Evolutionary conservation across 2,113 vertebrate genomes (phyloP).

Genomic region (Neolamprologus ventralis): DNA sequence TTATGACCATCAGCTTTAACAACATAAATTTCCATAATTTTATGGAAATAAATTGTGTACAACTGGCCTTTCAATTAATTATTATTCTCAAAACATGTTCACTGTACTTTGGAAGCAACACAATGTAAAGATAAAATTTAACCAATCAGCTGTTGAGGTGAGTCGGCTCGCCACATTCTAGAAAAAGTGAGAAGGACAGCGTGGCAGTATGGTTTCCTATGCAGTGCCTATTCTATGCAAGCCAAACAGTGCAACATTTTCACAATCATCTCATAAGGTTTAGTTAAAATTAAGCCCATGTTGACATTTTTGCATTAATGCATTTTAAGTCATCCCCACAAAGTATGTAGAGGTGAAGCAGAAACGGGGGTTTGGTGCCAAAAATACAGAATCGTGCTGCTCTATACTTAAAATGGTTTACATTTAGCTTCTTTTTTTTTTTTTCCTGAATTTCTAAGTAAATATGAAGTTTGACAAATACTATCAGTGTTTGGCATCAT

Average conservation of each 20-base stretch:
- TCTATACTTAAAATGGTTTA: background rate
- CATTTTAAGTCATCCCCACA: background rate
- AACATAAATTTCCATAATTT: background rate
- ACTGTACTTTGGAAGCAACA: background rate
- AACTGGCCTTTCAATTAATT: background rate
- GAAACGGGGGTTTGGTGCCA: background rate
- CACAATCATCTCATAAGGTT: background rate
- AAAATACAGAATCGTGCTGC: background rate
- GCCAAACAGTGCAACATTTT: background rate
- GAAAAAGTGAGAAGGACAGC: background rate
- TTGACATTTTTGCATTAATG: background rate
- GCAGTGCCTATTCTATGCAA: background rate
- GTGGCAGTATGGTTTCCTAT: background rate
- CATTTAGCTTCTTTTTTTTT: background rate
- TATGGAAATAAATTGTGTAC: background rate
- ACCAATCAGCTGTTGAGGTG: background rate
- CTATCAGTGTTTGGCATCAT: background rate
- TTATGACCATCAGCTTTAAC: background rate
- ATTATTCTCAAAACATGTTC: background rate
- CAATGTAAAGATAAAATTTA: background rate
- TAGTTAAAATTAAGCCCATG: background rate
- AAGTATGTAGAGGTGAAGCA: background rate
- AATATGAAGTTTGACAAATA: background rate
- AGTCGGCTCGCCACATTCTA: background rate
- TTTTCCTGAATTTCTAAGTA: fast-evolving